Evolutionary conservation across 2,113 vertebrate genomes (phyloP), one percentile per base, ranked within the genome.

Genomic region (Fulica atra): DNA sequence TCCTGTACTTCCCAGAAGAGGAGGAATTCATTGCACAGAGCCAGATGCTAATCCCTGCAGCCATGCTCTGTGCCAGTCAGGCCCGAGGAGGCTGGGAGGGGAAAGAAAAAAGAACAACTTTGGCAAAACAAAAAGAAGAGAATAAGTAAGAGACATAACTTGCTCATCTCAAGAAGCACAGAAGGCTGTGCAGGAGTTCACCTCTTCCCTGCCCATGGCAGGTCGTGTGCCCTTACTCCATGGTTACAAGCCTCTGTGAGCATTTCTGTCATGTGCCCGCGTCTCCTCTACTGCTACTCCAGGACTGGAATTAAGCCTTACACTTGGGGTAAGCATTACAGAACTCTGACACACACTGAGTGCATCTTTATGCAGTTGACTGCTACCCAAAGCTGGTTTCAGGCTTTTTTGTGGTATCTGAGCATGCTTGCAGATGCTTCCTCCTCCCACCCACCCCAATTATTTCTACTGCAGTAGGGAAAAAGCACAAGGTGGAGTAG

Each of bases 191-290:
- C 9, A 81, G 42, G 36, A 91, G 61, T 25, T 51, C n/a, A 26
- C 46, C 33, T 40, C 26, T 19, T 31, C 65, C 63, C 50, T 66
- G 61, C 21, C 57, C 13, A 1, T 7, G 33, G 6, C 54, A 81
- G 64, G 40, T 3, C 50, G 48, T 2, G 16, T 38, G 44, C 50
- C 31, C n/a, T 35, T 9, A 48, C 2, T 1, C 25, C 5, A 3
- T 2, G 25, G 16, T 23, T 54, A 40, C 70, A 14, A 42, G 21
- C 51, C 29, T 70, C 20, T 11, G 4, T 2, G 13, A 65, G 53
- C 5, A 13, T 11, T 81, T 57, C 28, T 20, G 33, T 44, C 59
- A 24, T 1, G 0, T 9, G 13, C 19, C 64, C 0, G 2, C 23
- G 18, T 23, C 26, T 38, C 65, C 31, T 35, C 57, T n/a, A 23